phyloP scores from a whole-genome alignment of 2,113 vertebrate species.

The Bubo scandiacus region DNA sequence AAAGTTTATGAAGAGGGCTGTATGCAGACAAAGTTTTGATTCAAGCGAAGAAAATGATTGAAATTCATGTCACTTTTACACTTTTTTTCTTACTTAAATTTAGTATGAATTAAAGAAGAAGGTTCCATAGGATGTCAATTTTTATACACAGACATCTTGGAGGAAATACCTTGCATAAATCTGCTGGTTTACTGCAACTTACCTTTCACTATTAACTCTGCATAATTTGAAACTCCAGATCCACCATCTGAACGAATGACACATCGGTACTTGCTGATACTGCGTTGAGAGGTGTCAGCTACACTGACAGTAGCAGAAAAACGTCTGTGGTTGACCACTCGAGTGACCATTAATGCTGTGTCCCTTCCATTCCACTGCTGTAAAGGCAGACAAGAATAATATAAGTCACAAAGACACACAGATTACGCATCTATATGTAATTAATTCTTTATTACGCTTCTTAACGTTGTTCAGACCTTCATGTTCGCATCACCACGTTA shows the following conservation, averaged over 20 bases:
- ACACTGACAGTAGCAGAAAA: slow-evolving; percentile 94
- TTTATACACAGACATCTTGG: accelerated
- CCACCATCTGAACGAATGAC: slow-evolving; percentile 94
- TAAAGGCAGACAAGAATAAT: not conserved
- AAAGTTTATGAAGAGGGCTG: not conserved
- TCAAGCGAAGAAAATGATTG: accelerated
- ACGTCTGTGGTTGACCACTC: slow-evolving; percentile 93
- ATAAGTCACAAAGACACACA: accelerated
- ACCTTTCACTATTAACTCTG: slow-evolving; percentile 97
- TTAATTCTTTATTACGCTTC: accelerated
- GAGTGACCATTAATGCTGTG: slow-evolving; percentile 92
- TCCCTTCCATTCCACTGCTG: slow-evolving; percentile 97
- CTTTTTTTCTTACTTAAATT: not conserved
- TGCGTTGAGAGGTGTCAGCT: slow-evolving; percentile 90
- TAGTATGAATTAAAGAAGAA: not conserved
- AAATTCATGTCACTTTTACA: not conserved
- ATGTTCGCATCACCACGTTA: accelerated
- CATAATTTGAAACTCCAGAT: slow-evolving; percentile 95
- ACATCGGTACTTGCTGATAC: slow-evolving; percentile 91
- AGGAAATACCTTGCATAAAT: not conserved
- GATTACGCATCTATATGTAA: accelerated
- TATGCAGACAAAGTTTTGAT: not conserved
- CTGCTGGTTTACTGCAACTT: not conserved
- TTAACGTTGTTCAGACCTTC: accelerated
- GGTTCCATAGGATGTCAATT: accelerated